Evolutionary conservation across 2,888 invertebrate species (phyloP), one percentile per base, ranked within the genome.

Genomic region (Latheticus oryzae): DNA sequence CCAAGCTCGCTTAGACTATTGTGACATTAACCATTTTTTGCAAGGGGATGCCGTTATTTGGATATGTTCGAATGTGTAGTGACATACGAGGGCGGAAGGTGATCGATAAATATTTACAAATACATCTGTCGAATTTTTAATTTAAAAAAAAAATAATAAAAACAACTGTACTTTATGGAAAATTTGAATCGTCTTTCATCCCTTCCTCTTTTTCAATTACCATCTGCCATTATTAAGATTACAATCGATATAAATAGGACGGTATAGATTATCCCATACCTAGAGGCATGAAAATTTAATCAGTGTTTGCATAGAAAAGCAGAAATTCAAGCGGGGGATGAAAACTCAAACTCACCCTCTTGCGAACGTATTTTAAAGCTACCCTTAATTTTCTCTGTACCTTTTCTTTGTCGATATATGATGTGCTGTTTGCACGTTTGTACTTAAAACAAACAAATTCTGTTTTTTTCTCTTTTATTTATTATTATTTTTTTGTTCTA

Each of bases 281-380:
- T 70, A 69, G 52, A 62, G 71, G 70, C 68, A 72, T 73, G 70
- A 73, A 73, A 73, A 71, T 72, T 73, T 73, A 72, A 73, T 73
- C 73, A 72, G 68, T 65, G 68, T 71, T 71, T 70, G 73, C 71
- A 73, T 72, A 71, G 70, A 71, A 67, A 68, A 71, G 70, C 68
- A 68, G 69, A 68, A 71, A 69, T 66, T 60, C 67, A 65, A 67
- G 67, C 65, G 67, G 63, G 62, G 63, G 65, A 61, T 61, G 68
- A 63, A 64, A 68, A 66, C 66, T 66, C 68, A 64, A 68, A 66
- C 66, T 66, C 68, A 66, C 69, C 69, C 69, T 65, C 50, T 32
- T 37, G n/a, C n/a, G n/a, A n/a, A n/a, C 15, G 30, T 37, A 58
- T 63, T 63, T 61, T 55, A 58, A n/a, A 56, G 57, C 51, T 58